A percentile compares a stretch with the other conserved stretches of the same genome.
Evolutionary conservation across 2,797 vertebrate species (phyloP).

Genomic region (Alca torda): DNA sequence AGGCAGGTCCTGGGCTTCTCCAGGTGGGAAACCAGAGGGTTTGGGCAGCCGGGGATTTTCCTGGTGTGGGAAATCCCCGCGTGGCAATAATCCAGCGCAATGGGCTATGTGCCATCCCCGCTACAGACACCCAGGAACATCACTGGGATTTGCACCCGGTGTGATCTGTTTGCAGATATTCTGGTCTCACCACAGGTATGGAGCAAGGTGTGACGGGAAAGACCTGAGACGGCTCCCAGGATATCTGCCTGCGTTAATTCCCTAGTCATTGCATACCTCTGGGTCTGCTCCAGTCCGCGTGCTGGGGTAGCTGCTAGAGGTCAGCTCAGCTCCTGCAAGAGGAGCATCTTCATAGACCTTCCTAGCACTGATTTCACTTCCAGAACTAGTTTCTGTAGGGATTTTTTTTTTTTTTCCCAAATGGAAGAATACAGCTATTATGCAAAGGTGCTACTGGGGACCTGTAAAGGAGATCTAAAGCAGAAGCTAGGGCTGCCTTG

Average conservation of each 20-base stretch:
- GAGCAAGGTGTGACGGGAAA: neutral
- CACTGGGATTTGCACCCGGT: neutral
- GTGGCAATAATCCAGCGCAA: neutral
- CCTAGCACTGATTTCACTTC: neutral
- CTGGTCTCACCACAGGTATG: neutral
- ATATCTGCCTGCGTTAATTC: neutral
- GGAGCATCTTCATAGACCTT: neutral
- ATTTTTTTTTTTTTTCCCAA: neutral
- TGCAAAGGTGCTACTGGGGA: neutral
- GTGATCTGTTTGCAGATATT: neutral
- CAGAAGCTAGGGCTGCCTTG: neutral
- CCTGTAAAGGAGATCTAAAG: neutral
- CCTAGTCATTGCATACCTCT: neutral
- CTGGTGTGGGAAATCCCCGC: neutral
- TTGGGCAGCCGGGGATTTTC: slow-evolving; percentile 1
- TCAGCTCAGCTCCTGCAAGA: neutral
- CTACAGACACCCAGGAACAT: neutral
- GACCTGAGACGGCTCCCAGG: neutral
- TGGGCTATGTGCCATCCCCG: neutral
- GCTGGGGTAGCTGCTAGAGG: neutral
- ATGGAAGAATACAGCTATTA: neutral
- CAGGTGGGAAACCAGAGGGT: neutral
- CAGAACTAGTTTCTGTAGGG: neutral
- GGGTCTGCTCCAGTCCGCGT: neutral
- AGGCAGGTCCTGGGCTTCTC: neutral